These are phyloP conservation scores for Hoplias malabaricus DNA, from an alignment of 2,113 vertebrate genomes.

Conservation along the genomic window DNA sequence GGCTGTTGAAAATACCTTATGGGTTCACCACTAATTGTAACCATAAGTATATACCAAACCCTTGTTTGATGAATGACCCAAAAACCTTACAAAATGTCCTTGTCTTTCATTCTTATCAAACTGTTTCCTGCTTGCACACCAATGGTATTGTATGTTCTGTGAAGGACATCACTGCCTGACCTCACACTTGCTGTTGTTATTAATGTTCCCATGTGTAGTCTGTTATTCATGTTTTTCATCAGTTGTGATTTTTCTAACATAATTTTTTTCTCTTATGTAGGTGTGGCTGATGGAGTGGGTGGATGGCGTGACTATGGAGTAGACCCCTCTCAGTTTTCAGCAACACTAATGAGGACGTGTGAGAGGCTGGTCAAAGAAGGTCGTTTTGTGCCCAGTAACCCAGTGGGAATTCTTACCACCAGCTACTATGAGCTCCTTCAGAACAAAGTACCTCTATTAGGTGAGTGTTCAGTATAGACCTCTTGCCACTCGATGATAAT, in stretches of 20 bases:
- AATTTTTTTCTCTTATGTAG: slow-evolving; percentile 61
- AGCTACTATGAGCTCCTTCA: slow-evolving; percentile 96
- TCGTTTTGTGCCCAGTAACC: slow-evolving; percentile 89
- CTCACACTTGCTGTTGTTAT: neutral
- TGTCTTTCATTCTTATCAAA: neutral
- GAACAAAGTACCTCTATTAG: slow-evolving; percentile 96
- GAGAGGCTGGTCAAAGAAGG: slow-evolving; percentile 96
- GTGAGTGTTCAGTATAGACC: slow-evolving; percentile 79
- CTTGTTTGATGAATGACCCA: neutral
- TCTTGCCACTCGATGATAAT: no score
- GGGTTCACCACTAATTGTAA: neutral
- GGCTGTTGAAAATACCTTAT: neutral
- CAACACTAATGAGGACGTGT: slow-evolving; percentile 95
- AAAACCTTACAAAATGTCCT: neutral
- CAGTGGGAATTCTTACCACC: slow-evolving; percentile 93
- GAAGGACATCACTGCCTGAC: neutral
- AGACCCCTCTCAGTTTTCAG: slow-evolving; percentile 97
- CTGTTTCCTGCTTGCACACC: neutral
- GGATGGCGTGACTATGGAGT: slow-evolving; percentile 99
- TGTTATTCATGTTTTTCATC: neutral
- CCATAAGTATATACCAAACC: neutral
- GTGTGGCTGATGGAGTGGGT: slow-evolving; percentile 95
- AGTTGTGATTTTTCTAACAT: neutral
- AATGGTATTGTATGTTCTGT: neutral
- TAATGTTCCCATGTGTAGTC: neutral